Evolutionary conservation across 1,140 invertebrate genomes (phyloP).

Genomic region (Papilio polytes): DNA sequence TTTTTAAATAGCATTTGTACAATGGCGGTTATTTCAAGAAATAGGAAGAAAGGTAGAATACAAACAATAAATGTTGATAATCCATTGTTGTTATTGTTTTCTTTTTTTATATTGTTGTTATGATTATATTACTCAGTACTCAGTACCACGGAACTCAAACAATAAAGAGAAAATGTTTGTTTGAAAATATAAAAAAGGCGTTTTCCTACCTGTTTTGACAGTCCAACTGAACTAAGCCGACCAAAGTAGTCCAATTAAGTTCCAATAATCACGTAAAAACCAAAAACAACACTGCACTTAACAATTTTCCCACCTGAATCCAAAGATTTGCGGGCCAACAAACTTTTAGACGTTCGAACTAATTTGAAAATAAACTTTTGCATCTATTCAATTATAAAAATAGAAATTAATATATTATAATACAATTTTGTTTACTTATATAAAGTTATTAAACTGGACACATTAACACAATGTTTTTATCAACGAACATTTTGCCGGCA

Average conservation of each 20-base stretch:
- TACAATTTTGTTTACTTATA: slow-evolving; percentile 44
- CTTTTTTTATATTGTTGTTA: neutral
- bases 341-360: slow-evolving; percentile 48
- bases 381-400: slow-evolving; percentile 37
- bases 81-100: neutral
- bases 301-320: slow-evolving; percentile 44
- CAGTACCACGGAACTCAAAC: neutral
- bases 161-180: neutral
- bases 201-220: slow-evolving; percentile 23
- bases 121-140: neutral
- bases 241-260: slow-evolving; percentile 36
- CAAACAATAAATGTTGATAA: neutral
- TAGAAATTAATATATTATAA: slow-evolving; percentile 35
- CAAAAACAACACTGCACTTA: slow-evolving; percentile 45
- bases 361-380: slow-evolving; percentile 42
- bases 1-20: neutral
- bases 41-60: slow-evolving; percentile 8
- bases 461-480: slow-evolving; percentile 48
- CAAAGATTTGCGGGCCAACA: slow-evolving; percentile 28
- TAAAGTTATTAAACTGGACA: slow-evolving; percentile 37
- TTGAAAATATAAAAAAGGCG: neutral
- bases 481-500: slow-evolving; percentile 56
- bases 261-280: slow-evolving; percentile 44
- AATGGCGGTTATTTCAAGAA: neutral
- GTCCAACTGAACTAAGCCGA: neutral